Base-by-base conservation (phyloP, 1,140 invertebrate species). In the Eupristina koningsbergeri region DNA sequence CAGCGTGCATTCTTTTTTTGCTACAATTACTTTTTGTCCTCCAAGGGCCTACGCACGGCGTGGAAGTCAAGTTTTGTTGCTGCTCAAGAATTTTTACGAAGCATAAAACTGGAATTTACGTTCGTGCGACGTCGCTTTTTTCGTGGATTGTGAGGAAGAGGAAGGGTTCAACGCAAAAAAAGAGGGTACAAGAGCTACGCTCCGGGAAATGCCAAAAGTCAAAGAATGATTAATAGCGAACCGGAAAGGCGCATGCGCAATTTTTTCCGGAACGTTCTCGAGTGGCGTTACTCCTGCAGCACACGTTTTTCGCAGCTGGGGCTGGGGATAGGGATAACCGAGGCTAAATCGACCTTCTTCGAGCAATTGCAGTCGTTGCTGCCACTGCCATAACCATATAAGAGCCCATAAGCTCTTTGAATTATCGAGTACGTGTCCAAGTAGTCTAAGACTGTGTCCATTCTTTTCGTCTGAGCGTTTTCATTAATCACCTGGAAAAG, bases 371-470 rank as follows among this genome's bases (percentile, higher is more conserved):
- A 29, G 26, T 29, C 13, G 31, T 39, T 22, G 31, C 22, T 34
- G 29, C 8, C 8, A 64, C 67, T 36, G 67, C 19, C 67, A 41
- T n/a, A n/a, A n/a, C n/a, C 41, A 45, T 71, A 71, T 41, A 71
- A 71, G 67, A 17, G 3, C 67, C n/a, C 45, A 50, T 50, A 9
- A 67, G 41, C 39, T 64, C 22, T 17, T 9, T 19, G 47, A 63
- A 76, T 83, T 86, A 85, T 86, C 84, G 83, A 80, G 50, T 67
- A 13, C 78, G 64, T 13, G 34, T 39, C 17, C 29, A 73, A 29
- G 0, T 31, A 64, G 67, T 39, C 36, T 17, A 69, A 69, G 67
- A 6, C 31, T 64, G 63, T 34, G 63, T 64, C 31, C 64, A 17
- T 17, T 7, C 3, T 22, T n/a, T 71, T 31, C 15, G 36, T 7